Percentiles rank a stretch among this genome's conserved stretches.
Evolutionary conservation across 1,140 invertebrate genomes (phyloP).

Genomic region (Sogatella furcifera): DNA sequence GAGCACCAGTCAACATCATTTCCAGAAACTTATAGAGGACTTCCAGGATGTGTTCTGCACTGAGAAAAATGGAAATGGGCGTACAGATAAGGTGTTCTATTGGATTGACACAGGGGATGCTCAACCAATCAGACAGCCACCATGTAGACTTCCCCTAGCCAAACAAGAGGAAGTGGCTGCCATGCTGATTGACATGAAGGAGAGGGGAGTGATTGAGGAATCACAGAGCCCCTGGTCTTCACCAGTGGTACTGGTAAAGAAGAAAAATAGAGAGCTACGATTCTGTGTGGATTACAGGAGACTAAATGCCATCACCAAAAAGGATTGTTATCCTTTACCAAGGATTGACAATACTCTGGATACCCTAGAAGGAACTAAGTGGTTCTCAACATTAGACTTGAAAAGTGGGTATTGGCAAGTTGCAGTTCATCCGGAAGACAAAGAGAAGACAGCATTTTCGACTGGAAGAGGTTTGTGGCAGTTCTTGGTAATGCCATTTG

Average conservation of each 20-base stretch:
- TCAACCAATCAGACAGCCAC: constrained; percentile 3
- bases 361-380: constrained; percentile 29
- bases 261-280: constrained; percentile 14
- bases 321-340: constrained; percentile 38
- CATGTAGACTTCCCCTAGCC: constrained; percentile 2
- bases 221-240: constrained; percentile 8
- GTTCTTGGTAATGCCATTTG: constrained; percentile 31
- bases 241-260: constrained; percentile 8
- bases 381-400: constrained; percentile 38
- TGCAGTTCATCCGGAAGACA: constrained; percentile 29
- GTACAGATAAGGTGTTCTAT: constrained; percentile 3
- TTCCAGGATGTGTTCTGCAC: neutral
- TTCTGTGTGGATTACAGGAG: constrained; percentile 30
- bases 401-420: constrained; percentile 41
- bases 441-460: constrained; percentile 37
- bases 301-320: constrained; percentile 29
- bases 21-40: too few relatives aligned
- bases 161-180: neutral
- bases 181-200: constrained; percentile 1
- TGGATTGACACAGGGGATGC: constrained; percentile 9
- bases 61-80: constrained; percentile 2
- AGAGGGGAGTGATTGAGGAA: constrained; percentile 11
- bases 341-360: constrained; percentile 36
- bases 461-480: constrained; percentile 27
- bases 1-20: too few relatives aligned